These are phyloP conservation scores for Brachirus orientalis DNA, from an alignment of 2,113 vertebrate genomes.

Conservation along the genomic window DNA sequence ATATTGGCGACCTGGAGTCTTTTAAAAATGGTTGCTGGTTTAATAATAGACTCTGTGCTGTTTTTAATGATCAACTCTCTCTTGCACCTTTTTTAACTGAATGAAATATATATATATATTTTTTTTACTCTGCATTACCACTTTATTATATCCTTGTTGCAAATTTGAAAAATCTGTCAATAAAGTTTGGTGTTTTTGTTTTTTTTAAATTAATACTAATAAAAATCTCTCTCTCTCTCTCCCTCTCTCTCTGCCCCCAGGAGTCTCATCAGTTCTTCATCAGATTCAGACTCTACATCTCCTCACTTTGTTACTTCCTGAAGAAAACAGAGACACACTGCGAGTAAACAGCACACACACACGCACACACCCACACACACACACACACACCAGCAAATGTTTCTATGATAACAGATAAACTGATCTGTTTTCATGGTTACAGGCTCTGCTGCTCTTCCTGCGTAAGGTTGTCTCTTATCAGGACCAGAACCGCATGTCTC, in stretches of 20 bases:
- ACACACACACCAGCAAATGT: not conserved
- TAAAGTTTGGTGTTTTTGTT: too few species aligned
- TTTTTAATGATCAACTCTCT: too few species aligned
- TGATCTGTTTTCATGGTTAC: conserved; percentile 15
- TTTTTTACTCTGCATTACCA: too few species aligned
- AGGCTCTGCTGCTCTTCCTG: conserved; percentile 93
- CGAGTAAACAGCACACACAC: conserved; percentile 78
- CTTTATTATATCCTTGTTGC: too few species aligned
- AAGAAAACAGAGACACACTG: conserved; percentile 90
- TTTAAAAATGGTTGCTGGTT: too few species aligned
- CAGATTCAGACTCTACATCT: conserved; percentile 95
- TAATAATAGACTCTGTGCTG: too few species aligned
- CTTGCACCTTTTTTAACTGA: too few species aligned
- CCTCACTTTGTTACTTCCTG: conserved; percentile 91
- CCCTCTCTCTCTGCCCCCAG: conserved; percentile 72
- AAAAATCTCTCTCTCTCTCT: conserved; percentile 18
- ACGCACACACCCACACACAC: conserved; percentile 1
- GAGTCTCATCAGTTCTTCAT: conserved; percentile 86
- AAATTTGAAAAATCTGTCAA: too few species aligned
- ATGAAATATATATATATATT: too few species aligned
- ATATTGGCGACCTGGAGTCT: too few species aligned
- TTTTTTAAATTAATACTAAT: too few species aligned
- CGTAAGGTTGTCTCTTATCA: conserved; percentile 91
- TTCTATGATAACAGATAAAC: not conserved
- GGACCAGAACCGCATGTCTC: conserved; percentile 94